A percentile compares a stretch with the other conserved stretches of the same genome.
Evolutionary conservation across 1,140 invertebrate species (phyloP).

Genomic region (Phocides pigmalion): DNA sequence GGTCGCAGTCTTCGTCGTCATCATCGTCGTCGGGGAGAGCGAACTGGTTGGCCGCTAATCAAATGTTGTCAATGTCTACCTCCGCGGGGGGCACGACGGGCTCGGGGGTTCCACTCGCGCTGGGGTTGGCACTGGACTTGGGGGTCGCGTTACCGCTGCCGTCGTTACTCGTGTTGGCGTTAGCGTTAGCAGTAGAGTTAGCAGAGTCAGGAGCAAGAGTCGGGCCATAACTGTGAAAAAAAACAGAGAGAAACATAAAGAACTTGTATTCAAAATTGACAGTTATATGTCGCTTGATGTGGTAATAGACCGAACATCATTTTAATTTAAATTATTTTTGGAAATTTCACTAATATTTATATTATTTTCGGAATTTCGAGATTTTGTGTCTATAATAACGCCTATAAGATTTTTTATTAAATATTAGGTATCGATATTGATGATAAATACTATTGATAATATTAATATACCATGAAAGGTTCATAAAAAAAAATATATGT

Average conservation of each 20-base stretch:
- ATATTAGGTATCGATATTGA: no score
- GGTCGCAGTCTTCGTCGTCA: conserved; percentile 37
- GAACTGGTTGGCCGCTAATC: conserved; percentile 46
- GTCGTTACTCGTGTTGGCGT: conserved; percentile 1
- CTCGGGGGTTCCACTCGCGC: conserved; percentile 37
- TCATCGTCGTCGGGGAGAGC: conserved; percentile 26
- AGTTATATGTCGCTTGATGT: no score
- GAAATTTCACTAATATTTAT: no score
- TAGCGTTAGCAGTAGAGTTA: conserved; percentile 9
- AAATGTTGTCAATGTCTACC: conserved; percentile 49
- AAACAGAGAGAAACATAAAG: not conserved
- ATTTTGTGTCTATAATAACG: no score
- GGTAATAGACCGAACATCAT: no score
- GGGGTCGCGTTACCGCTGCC: conserved; percentile 9
- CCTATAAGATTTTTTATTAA: no score
- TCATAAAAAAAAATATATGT: no score
- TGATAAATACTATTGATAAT: no score
- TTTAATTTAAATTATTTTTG: no score
- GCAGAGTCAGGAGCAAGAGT: conserved; percentile 35
- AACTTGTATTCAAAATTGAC: no score
- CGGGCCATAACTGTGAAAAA: conserved; percentile 43
- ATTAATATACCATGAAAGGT: no score
- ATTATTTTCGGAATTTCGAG: no score
- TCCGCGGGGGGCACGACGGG: conserved; percentile 44
- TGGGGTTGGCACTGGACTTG: conserved; percentile 9